Evolutionary conservation across 2,797 vertebrate species (phyloP).

Genomic region (Ambastaia sidthimunki): DNA sequence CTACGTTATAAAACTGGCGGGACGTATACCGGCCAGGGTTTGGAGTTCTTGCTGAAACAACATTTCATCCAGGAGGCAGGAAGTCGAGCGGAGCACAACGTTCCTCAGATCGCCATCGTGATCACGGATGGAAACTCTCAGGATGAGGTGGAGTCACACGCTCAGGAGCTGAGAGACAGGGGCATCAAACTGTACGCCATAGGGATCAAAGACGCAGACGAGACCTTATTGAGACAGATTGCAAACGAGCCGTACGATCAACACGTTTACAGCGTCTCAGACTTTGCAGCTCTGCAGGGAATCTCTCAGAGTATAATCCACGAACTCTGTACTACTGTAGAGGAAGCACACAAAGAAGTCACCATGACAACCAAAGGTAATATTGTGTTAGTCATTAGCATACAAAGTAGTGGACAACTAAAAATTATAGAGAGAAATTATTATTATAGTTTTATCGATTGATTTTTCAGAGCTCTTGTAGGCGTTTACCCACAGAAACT

Average conservation of each 20-base stretch:
- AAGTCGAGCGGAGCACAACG: slow-evolving; percentile 81
- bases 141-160: slow-evolving; percentile 80
- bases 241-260: slow-evolving; percentile 77
- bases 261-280: slow-evolving; percentile 87
- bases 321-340: slow-evolving; percentile 78
- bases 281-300: slow-evolving; percentile 80
- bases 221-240: slow-evolving; percentile 83
- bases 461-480: no score
- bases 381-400: no score
- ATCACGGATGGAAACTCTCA: slow-evolving; percentile 83
- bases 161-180: slow-evolving; percentile 77
- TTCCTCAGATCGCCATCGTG: slow-evolving; percentile 85
- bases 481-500: no score
- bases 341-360: slow-evolving; percentile 70
- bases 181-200: slow-evolving; percentile 84
- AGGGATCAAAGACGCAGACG: slow-evolving; percentile 85
- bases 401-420: neutral
- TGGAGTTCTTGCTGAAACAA: slow-evolving; percentile 82
- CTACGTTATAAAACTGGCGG: slow-evolving; percentile 81
- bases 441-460: no score
- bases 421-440: no score
- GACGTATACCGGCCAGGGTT: slow-evolving; percentile 82
- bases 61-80: slow-evolving; percentile 83
- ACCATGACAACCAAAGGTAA: slow-evolving; percentile 74
- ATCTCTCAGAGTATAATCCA: slow-evolving; percentile 76